These are phyloP conservation scores for Cyprinodon diabolis DNA, from an alignment of 2,797 vertebrate genomes.

Conservation along the genomic window DNA sequence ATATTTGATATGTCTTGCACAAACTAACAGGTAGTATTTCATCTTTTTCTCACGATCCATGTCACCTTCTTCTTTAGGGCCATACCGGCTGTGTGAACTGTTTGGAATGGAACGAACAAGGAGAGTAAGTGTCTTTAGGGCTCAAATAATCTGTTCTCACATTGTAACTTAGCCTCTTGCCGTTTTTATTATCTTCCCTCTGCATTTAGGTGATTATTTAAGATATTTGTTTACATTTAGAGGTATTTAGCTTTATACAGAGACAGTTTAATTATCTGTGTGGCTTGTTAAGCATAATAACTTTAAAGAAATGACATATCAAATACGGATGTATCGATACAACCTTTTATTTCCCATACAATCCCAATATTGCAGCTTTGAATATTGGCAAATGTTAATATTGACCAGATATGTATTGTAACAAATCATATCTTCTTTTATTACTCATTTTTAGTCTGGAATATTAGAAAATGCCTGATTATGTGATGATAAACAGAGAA, in stretches of 20 bases:
- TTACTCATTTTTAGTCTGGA: too few relatives aligned
- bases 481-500: too few relatives aligned
- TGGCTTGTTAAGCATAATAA: not conserved
- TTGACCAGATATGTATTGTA: too few relatives aligned
- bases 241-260: not conserved
- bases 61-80: slow-evolving; percentile 81
- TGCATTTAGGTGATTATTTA: not conserved
- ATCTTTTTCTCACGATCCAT: slow-evolving; percentile 1
- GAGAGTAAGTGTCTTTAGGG: slow-evolving; percentile 90
- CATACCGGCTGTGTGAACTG: slow-evolving; percentile 99
- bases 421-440: too few relatives aligned
- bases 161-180: not conserved
- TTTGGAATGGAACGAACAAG: slow-evolving; percentile 98
- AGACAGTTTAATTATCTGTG: not conserved
- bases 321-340: too few relatives aligned
- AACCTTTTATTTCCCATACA: too few relatives aligned
- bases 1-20: not conserved
- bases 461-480: too few relatives aligned
- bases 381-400: too few relatives aligned
- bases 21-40: not conserved
- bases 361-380: too few relatives aligned
- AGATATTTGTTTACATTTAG: not conserved
- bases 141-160: not conserved
- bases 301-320: not conserved
- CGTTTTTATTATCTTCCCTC: not conserved